Evolutionary conservation across 1,140 invertebrate genomes (phyloP), one percentile per base, ranked within the genome.

Genomic region (Anadara kagoshimensis): DNA sequence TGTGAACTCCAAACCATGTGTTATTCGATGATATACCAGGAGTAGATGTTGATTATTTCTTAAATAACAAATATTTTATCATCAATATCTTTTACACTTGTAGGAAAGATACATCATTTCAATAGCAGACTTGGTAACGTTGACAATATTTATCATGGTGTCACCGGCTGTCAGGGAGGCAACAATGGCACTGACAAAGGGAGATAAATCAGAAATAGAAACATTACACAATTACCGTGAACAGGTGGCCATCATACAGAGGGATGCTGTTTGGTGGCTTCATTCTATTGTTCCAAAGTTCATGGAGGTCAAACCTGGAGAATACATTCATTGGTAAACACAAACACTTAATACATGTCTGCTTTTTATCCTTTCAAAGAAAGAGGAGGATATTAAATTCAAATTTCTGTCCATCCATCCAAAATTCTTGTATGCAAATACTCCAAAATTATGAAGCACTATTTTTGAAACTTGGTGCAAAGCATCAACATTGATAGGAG

Each of bases 231-330:
- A 92, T 43, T 94, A 93, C 86, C 94, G 94, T 74, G 90, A 91
- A 26, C 90, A 93, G 78, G 93, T 96, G 41, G 92, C 94, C 10
- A 92, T 92, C 43, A 95, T 97, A 62, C 95, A 97, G 87, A 88
- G 93, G 71, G 94, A 96, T 83, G 92, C 93, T 7, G 91, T 97
- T 0, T 93, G 91, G 76, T 99, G 97, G 97, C 89, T 98, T 73
- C 93, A 96, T 69, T 93, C 94, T 72, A 91, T 92, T 12, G 95
- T 95, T 12, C 91, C 93, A 45, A 92, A 93, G 63, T 90, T 94
- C 49, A 96, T 94, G 86, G 92, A 93, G 57, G 92, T 95, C 4
- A 92, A 91, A 29, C 90, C 92, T 14, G 91, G 90, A 44, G 95
- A 97, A 70, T 95, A 94, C 82, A 90, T 94, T 58, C 93, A 94